Conservation (phyloP, 2,113 vertebrate species). For the Semnornis frantzii region DNA sequence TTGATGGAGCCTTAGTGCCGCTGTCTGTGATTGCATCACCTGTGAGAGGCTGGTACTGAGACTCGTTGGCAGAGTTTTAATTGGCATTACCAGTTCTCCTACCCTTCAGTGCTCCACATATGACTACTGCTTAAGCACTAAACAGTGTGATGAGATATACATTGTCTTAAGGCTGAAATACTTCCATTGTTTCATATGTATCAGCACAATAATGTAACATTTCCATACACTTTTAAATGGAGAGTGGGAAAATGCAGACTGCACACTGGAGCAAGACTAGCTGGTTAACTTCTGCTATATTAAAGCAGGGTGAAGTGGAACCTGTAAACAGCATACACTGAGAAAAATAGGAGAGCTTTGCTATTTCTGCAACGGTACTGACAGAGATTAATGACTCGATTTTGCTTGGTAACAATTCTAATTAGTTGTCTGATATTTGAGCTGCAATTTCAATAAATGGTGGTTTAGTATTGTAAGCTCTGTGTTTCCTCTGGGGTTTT, state of each 20-base stretch:
- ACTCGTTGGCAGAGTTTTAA: background rate
- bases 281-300: background rate
- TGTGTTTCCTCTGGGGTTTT: background rate
- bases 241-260: conserved; percentile 29
- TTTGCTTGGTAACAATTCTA: background rate
- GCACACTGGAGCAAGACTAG: background rate
- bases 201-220: background rate
- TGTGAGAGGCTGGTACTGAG: background rate
- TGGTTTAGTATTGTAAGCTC: background rate
- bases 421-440: background rate
- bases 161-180: background rate
- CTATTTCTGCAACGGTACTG: background rate
- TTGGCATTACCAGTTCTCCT: background rate
- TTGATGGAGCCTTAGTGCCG: background rate
- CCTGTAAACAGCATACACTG: background rate
- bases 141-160: background rate
- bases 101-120: background rate
- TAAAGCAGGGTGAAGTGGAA: background rate
- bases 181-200: conserved; percentile 1
- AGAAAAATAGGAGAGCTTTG: background rate
- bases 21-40: accelerated
- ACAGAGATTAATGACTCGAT: background rate
- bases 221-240: background rate
- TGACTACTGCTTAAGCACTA: background rate
- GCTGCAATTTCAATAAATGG: background rate